phyloP scores from a whole-genome alignment of 1,140 invertebrate genomes.

The Drosophila pectinifera region DNA sequence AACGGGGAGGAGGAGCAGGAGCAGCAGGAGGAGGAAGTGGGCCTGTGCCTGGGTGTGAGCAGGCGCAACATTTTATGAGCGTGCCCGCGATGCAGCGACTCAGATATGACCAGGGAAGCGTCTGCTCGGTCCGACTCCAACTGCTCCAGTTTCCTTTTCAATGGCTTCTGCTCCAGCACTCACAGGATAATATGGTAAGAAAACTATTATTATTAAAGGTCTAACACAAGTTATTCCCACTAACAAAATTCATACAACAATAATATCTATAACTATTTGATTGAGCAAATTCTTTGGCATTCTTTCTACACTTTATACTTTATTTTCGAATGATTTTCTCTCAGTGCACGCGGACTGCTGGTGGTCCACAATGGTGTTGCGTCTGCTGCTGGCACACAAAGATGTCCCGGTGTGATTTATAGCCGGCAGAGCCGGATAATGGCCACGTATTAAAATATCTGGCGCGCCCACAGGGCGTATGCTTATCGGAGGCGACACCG shows the following conservation, averaged over 20 bases:
- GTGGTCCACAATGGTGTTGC: slow-evolving; percentile 56
- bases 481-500: slow-evolving; percentile 73
- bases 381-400: slow-evolving; percentile 75
- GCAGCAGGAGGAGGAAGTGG: not conserved
- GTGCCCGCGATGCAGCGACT: slow-evolving; percentile 73
- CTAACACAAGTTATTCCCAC: too few relatives aligned
- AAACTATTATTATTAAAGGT: too few relatives aligned
- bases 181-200: not conserved
- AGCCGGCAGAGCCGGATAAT: slow-evolving; percentile 75
- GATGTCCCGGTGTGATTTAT: slow-evolving; percentile 82
- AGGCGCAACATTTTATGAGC: slow-evolving; percentile 79
- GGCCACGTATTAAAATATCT: slow-evolving; percentile 83
- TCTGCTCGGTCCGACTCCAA: slow-evolving; percentile 54
- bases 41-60: slow-evolving; percentile 22
- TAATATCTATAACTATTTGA: not conserved
- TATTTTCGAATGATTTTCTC: not conserved
- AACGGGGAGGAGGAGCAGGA: slow-evolving; percentile 14
- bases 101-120: slow-evolving; percentile 66
- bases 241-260: too few relatives aligned
- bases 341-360: slow-evolving; percentile 19
- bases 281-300: too few relatives aligned
- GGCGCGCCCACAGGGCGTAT: slow-evolving; percentile 75
- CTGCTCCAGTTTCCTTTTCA: slow-evolving; percentile 61
- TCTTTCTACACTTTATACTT: too few relatives aligned
- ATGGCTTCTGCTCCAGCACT: slow-evolving; percentile 13